These are phyloP conservation scores for Tautogolabrus adspersus DNA, from an alignment of 2,113 vertebrate species.

Conservation along the genomic window DNA sequence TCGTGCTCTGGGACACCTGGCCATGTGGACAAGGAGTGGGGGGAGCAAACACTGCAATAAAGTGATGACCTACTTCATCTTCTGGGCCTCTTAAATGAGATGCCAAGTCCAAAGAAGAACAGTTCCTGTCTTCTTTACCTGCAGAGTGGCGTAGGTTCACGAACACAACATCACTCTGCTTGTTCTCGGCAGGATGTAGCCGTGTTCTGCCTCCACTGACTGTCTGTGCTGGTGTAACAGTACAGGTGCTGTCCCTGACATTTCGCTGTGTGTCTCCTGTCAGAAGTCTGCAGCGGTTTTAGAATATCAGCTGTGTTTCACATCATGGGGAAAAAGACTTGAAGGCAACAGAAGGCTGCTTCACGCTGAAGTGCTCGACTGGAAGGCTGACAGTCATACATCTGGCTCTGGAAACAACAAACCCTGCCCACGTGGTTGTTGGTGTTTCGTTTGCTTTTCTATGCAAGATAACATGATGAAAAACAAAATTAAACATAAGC, in stretches of 20 bases:
- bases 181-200: background rate
- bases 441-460: background rate
- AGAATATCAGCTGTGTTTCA: background rate
- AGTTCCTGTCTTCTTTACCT: background rate
- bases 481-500: too few species aligned
- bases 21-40: background rate
- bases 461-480: background rate
- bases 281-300: background rate
- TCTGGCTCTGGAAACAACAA: background rate
- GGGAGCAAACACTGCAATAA: background rate
- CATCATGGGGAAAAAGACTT: background rate
- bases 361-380: background rate
- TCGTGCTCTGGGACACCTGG: background rate
- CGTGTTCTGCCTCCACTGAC: background rate
- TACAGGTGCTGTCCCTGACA: background rate
- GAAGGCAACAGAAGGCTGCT: constrained; percentile 1
- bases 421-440: background rate
- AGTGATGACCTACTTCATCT: background rate
- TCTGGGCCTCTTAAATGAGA: background rate
- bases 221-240: background rate
- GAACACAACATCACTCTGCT: background rate
- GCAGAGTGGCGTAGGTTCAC: background rate
- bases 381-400: constrained; percentile 3
- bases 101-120: background rate
- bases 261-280: background rate